Evolutionary conservation across 2,888 invertebrate genomes (phyloP), one percentile per base, ranked within the genome.

Genomic region (Koerneria pararmatus): DNA sequence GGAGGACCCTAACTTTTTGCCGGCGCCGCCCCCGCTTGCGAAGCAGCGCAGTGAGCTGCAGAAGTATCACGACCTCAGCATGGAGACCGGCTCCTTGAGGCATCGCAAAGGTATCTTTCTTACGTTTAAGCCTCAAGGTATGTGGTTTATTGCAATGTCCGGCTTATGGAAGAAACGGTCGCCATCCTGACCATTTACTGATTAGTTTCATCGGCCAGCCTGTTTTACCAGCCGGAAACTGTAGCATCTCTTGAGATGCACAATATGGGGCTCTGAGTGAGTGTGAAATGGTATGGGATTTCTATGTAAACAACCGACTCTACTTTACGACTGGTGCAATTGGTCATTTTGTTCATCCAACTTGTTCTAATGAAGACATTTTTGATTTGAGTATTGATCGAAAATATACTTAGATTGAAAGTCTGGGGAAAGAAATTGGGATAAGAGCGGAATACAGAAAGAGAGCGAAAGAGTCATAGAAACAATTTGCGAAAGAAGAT

Each of bases 11-110:
- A 65, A 65, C 22, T 65, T 61, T 19, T 66, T 78, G 4, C 69
- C 69, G 1, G 61, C 73, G 8, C 78, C 78, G 2, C 76, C 77
- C 22, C 72, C 77, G 27, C 66, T 75, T 35, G 53, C 64, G 19
- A 69, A 73, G 54, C 73, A 73, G 60, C 41, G 63, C 32, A 53
- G 27, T 8, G 66, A 66, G 24, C 69, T 66, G 32, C 62, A 69
- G 15, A 54, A 27, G 22, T 66, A 59, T 29, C 56, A 41, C 27
- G 65, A 57, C 2, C 41, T 34, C 11, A 65, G 65, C 11, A 34
- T 41, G 24, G 62, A 62, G 34, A 58, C n/a, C n/a, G n/a, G n/a
- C n/a, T n/a, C n/a, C n/a, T n/a, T 60, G 51, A 53, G 58, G 35
- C 61, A 51, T 51, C 58, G 56, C 37, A 56, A 67, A 46, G 65